These are phyloP conservation scores for Corynorhinus townsendii DNA, from an alignment of 2,113 vertebrate genomes.

Conservation along the genomic window DNA sequence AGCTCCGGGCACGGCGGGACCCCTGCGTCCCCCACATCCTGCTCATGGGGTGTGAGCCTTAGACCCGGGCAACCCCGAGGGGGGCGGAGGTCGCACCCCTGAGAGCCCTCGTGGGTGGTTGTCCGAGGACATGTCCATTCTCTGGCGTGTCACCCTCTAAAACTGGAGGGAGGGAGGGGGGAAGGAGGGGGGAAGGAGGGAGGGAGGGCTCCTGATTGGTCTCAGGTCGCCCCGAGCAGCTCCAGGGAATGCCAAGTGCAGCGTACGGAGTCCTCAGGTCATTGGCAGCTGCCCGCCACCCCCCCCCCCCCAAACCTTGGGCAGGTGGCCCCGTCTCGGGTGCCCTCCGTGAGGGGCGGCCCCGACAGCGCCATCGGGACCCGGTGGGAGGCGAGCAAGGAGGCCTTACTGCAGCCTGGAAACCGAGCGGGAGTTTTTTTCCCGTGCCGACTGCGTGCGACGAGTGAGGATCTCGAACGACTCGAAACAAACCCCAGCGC, in stretches of 20 bases:
- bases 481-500: slow-evolving; percentile 64
- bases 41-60: neutral
- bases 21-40: accelerated
- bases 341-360: neutral
- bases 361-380: neutral
- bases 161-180: too few species aligned
- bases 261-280: neutral
- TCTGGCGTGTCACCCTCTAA: neutral
- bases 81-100: neutral
- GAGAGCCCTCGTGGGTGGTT: neutral
- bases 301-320: neutral
- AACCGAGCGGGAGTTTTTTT: slow-evolving; percentile 39
- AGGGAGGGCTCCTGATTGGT: too few species aligned
- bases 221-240: too few species aligned
- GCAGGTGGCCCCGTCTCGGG: neutral
- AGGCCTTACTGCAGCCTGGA: neutral
- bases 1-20: neutral
- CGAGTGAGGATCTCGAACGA: slow-evolving; percentile 61
- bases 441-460: slow-evolving; percentile 18
- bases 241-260: too few species aligned
- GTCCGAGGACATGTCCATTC: neutral
- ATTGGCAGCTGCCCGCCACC: neutral
- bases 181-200: too few species aligned
- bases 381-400: neutral
- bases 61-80: neutral